Base-by-base conservation (phyloP, 2,113 vertebrate genomes). In the Gulo gulo region DNA sequence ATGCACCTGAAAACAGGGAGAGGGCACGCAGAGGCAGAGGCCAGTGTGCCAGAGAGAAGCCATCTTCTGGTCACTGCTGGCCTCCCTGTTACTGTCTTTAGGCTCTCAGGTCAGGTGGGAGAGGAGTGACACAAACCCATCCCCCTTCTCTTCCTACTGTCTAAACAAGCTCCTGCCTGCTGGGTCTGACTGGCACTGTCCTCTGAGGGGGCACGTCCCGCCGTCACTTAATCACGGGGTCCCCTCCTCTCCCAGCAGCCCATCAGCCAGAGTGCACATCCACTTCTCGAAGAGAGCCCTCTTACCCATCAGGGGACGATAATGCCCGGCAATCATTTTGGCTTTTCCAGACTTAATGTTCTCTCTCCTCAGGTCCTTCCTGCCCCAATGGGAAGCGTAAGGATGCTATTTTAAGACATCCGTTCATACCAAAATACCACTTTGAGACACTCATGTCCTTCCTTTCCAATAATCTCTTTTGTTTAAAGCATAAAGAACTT, bases 331-430 rank as follows among this genome's bases (percentile, higher is more conserved):
- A 82, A 96, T 98, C 98, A 96, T 73, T 95, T 18, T 83, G 95
- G 89, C 87, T 97, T 97, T 96, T 90, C 94, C 80, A 95, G 98
- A 96, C 84, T 92, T 88, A 81, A 84, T 97, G 94, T 84, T 65
- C 79, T 95, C 63, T 97, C 85, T 95, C 52, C 50, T 89, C 65
- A 31, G 63, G 93, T 76, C 79, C 82, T 93, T 96, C 94, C 88
- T 92, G 94, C 80, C 81, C 84, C 61, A 24, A 45, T 24, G 63
- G 94, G 84, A 96, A 94, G 87, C 0, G 0, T 12, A 13, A 67
- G 80, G 89, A 47, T 82, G 89, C 95, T 98, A 97, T 98, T 98
- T 98, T 95, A 96, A 97, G 87, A 76, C 57, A 86, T 89, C 57
- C 18, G 94, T 97, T 81, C 52, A 42, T 85, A 96, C 94, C 92